Conservation (phyloP, 2,888 invertebrate species). For the Ethmia dodecea region DNA sequence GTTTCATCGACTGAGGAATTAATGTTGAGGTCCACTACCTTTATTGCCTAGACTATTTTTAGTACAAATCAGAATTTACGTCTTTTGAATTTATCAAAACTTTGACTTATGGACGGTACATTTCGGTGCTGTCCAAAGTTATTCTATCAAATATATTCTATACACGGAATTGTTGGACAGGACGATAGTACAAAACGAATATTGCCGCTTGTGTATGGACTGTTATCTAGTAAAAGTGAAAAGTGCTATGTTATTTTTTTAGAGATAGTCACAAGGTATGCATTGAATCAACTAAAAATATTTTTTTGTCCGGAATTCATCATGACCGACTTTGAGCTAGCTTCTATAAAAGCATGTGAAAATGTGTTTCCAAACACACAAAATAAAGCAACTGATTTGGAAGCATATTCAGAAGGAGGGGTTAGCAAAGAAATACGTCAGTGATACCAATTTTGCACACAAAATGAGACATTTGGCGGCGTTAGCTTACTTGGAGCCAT, state of each 20-base stretch:
- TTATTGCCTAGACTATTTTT: too few relatives aligned
- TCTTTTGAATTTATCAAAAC: not conserved
- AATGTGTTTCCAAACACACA: constrained; percentile 1
- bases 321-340: constrained; percentile 5
- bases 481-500: constrained; percentile 6
- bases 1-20: too few relatives aligned
- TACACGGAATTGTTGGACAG: not conserved
- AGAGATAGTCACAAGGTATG: constrained; percentile 1
- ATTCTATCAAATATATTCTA: constrained; percentile 3
- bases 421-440: constrained; percentile 2
- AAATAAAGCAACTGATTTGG: constrained; percentile 7
- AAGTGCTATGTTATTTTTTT: constrained; percentile 4
- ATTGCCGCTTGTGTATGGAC: constrained; percentile 6
- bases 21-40: too few relatives aligned
- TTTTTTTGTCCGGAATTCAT: constrained; percentile 3
- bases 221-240: constrained; percentile 7
- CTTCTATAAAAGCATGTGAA: constrained; percentile 3
- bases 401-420: constrained; percentile 6
- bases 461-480: constrained; percentile 7
- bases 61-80: constrained; percentile 4
- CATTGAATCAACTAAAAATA: constrained; percentile 1
- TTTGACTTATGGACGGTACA: constrained; percentile 10
- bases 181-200: not conserved
- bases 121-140: constrained; percentile 4
- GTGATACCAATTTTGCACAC: constrained; percentile 6